These are phyloP conservation scores for Meloidogyne hapla DNA, from an alignment of 1,140 invertebrate genomes.

Conservation along the genomic window DNA sequence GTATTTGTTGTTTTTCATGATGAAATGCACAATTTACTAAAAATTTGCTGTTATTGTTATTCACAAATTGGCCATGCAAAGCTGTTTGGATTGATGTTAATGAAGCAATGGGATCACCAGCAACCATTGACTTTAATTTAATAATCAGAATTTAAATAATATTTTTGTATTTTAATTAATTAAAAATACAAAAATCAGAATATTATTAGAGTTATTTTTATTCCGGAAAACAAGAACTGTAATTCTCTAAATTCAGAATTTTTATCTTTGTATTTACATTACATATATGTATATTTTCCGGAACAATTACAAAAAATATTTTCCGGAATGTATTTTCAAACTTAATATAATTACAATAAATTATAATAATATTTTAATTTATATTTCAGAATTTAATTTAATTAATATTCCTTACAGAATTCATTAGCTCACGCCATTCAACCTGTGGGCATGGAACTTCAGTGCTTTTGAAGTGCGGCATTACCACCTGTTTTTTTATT, in stretches of 20 bases:
- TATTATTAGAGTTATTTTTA: too few relatives aligned
- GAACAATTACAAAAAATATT: too few relatives aligned
- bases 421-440: constrained; percentile 20
- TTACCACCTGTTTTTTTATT: background rate
- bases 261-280: too few relatives aligned
- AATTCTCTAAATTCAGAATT: too few relatives aligned
- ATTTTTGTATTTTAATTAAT: background rate
- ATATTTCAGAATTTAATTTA: too few relatives aligned
- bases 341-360: too few relatives aligned
- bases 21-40: constrained; percentile 18
- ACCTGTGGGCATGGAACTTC: constrained; percentile 14
- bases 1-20: background rate
- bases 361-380: too few relatives aligned
- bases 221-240: too few relatives aligned
- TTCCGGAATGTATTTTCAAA: too few relatives aligned
- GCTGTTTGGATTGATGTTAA: constrained; percentile 18
- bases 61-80: background rate
- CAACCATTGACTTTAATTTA: background rate
- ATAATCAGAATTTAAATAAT: background rate
- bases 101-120: constrained; percentile 8
- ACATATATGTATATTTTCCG: too few relatives aligned
- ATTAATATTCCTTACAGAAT: background rate
- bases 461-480: constrained; percentile 13
- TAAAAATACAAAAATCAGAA: background rate
- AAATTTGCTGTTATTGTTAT: constrained; percentile 15